Percentiles rank a stretch among this genome's conserved stretches.
Evolutionary conservation across 2,113 vertebrate species (phyloP).

Genomic region (Turdus rufiventris): DNA sequence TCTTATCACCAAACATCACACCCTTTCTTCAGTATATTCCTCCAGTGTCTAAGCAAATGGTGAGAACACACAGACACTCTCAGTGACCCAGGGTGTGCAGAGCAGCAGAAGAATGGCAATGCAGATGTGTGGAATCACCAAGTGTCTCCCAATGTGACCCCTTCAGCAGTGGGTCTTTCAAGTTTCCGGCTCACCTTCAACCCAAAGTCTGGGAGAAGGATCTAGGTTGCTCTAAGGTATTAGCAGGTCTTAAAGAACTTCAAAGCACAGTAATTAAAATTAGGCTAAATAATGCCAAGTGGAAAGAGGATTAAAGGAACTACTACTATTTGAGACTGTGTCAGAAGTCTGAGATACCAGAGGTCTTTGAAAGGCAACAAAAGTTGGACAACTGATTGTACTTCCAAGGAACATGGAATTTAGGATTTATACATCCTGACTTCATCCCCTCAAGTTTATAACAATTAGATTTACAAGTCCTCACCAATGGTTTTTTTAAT

Average conservation of each 20-base stretch:
- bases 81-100: neutral
- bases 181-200: neutral
- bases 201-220: neutral
- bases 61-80: neutral
- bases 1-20: neutral
- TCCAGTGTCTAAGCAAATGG: neutral
- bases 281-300: neutral
- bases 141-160: neutral
- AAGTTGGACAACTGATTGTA: neutral
- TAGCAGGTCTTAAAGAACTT: neutral
- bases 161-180: neutral
- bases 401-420: neutral
- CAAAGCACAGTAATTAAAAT: neutral
- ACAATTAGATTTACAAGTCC: neutral
- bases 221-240: neutral
- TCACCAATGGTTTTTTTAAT: neutral
- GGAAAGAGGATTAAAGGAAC: constrained; percentile 20
- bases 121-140: neutral
- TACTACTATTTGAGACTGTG: neutral
- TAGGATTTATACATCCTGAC: neutral
- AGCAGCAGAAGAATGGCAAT: neutral
- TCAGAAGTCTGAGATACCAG: neutral
- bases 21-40: neutral
- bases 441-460: neutral
- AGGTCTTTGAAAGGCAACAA: neutral